A percentile compares a stretch with the other conserved stretches of the same genome.
phyloP scores from a whole-genome alignment of 92 coral and sea anemone species.

The Porites divaricata region DNA sequence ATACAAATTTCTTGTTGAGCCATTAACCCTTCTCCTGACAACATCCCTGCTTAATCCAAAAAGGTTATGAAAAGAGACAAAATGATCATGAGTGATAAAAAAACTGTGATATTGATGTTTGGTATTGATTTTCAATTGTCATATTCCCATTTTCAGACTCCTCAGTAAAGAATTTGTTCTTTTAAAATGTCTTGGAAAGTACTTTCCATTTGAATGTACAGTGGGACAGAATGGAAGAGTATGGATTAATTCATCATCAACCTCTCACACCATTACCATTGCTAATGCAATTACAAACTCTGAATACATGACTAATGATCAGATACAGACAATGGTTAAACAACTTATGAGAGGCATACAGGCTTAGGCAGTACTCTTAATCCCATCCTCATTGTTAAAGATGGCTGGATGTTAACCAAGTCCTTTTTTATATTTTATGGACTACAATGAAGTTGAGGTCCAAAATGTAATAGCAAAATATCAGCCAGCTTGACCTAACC shows the following conservation, averaged over 20 bases:
- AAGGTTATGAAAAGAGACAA: too few species aligned
- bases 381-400: too few species aligned
- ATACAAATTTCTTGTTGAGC: too few species aligned
- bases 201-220: constrained; percentile 92
- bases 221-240: constrained; percentile 94
- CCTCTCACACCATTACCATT: constrained; percentile 74
- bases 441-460: too few species aligned
- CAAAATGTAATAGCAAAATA: too few species aligned
- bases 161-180: constrained; percentile 80
- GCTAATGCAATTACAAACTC: constrained; percentile 87
- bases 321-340: constrained; percentile 85
- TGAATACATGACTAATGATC: constrained; percentile 85
- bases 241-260: constrained; percentile 83
- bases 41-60: too few species aligned
- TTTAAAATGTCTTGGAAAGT: constrained; percentile 83
- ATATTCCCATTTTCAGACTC: constrained; percentile 52
- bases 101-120: neutral
- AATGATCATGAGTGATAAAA: too few species aligned
- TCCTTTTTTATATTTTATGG: too few species aligned
- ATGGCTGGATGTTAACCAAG: too few species aligned
- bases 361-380: neutral
- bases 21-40: too few species aligned
- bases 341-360: constrained; percentile 81
- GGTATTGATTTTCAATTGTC: neutral
- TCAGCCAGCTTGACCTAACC: too few species aligned